Evolutionary conservation across 2,797 vertebrate genomes (phyloP), one percentile per base, ranked within the genome.

Genomic region (Anas georgica): DNA sequence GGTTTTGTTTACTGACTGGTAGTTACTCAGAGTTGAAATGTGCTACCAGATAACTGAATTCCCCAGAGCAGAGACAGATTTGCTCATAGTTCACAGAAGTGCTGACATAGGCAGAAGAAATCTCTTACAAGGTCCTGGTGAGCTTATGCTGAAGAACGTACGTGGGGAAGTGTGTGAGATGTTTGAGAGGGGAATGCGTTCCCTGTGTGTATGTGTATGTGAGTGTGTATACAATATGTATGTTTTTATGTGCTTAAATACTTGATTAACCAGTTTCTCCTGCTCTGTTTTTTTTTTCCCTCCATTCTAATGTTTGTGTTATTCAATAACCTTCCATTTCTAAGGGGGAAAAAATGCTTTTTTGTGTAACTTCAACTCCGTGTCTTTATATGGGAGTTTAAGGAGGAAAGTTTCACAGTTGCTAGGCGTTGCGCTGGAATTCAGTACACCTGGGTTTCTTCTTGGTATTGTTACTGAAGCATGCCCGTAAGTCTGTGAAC

Each of bases 241-340:
- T 69, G 50, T 79, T 93, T 59, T 85, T 80, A 41, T 3, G 16
- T 76, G 31, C 63, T 88, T 86, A 23, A 69, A 69, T 55, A 29
- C n/a, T 80, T 74, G 81, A 81, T 87, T 88, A 89, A 83, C 74
- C 75, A 64, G n/a, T 85, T 95, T 95, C 79, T 94, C 75, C 82
- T 80, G 72, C 70, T 92, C 39, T 83, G 2, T 7, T 12, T 16
- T 64, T 78, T 93, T 3, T 7, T 10, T 10, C 10, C 12, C 13
- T 80, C 74, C 50, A 26, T 94, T 94, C 17, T 82, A 52, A 39
- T 80, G 29, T 26, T 15, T 88, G 18, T 68, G 9, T 80, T 95
- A n/a, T 17, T 85, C 45, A 91, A 77, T 67, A 84, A 39, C 52
- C 10, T 77, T 25, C 43, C 1, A 1, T 76, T 83, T 90, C 77